A percentile compares a stretch with the other conserved stretches of the same genome.
Evolutionary conservation across 2,888 invertebrate species (phyloP).

Genomic region (Apamea anceps): DNA sequence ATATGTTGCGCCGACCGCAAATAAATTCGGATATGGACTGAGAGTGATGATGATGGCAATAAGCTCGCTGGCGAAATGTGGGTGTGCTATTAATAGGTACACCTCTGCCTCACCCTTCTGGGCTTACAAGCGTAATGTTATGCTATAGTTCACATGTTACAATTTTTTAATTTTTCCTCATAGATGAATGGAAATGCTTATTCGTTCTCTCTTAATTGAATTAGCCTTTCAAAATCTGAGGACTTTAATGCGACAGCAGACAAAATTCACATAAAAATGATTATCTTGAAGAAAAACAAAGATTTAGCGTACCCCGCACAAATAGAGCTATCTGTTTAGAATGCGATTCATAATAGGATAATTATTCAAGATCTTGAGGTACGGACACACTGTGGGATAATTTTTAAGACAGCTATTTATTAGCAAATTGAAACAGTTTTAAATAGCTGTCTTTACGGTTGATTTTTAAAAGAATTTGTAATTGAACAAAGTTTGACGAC

Average conservation of each 20-base stretch:
- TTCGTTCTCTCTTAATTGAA: neutral
- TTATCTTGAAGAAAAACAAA: slow-evolving; percentile 56
- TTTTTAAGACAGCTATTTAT: neutral
- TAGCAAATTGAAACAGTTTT: no score
- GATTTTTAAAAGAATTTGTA: no score
- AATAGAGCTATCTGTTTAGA: slow-evolving; percentile 84
- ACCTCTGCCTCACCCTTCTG: neutral
- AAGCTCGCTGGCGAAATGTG: neutral
- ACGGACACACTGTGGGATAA: slow-evolving; percentile 40
- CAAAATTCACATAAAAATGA: slow-evolving; percentile 51
- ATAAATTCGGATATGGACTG: no score
- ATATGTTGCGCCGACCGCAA: no score
- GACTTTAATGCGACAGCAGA: neutral
- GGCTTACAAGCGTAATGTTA: neutral
- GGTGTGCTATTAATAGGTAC: neutral
- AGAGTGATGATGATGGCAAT: no score
- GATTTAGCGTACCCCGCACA: slow-evolving; percentile 65
- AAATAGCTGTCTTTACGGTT: no score
- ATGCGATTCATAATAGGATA: slow-evolving; percentile 82
- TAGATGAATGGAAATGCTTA: neutral
- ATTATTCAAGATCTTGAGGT: slow-evolving; percentile 80
- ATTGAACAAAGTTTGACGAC: no score
- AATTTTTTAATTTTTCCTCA: neutral
- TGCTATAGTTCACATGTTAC: neutral
- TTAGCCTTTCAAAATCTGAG: neutral